Evolutionary conservation across 1,140 invertebrate genomes (phyloP), one percentile per base, ranked within the genome.

Genomic region (Pseudobourletiella spinata): DNA sequence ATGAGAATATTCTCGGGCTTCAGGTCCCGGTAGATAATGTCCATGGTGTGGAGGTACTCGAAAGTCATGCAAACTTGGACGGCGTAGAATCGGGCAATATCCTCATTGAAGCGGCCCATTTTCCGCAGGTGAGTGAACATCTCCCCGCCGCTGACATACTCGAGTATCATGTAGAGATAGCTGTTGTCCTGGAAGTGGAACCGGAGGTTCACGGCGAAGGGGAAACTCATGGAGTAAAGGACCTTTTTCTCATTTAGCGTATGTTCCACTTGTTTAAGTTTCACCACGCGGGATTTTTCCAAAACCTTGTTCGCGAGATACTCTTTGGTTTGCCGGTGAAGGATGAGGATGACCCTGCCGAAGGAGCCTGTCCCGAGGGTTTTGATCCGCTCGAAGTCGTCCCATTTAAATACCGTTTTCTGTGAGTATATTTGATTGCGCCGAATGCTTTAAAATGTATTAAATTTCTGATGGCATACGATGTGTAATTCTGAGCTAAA

Each of bases 1-100:
- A 98, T 86, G 50, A 98, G 79, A 66, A 98, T 86, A 77, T 98
- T 98, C 79, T 98, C 95, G 2, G 94, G 95, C 75, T 98, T 98
- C 52, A 98, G 78, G 79, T 98, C 93, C 44, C 94, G 81, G 74
- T 97, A 96, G 51, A 97, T 81, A 57, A 98, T 76, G 73, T 89
- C 86, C 72, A 94, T 84, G 69, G 85, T 82, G 73, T 98, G 95
- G 30, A 98, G 78, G 77, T 98, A 98, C 76, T 98, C 94, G 60
- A 98, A 80, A 1, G 87, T 91, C 61, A 97, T 76, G 39, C 90
- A 79, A 20, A 97, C 89, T 81, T 98, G 93, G 46, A 89, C 88
- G 1, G 86, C 89, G 75, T 96, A 98, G 79, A 98, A 98, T 70
- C 84, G 85, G 2, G 90, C 81, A 70, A 87, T 79, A 20, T 80